A percentile compares a stretch with the other conserved stretches of the same genome.
phyloP scores from a whole-genome alignment of 1,140 invertebrate species.

The Macrotrachela quadricornifera region DNA sequence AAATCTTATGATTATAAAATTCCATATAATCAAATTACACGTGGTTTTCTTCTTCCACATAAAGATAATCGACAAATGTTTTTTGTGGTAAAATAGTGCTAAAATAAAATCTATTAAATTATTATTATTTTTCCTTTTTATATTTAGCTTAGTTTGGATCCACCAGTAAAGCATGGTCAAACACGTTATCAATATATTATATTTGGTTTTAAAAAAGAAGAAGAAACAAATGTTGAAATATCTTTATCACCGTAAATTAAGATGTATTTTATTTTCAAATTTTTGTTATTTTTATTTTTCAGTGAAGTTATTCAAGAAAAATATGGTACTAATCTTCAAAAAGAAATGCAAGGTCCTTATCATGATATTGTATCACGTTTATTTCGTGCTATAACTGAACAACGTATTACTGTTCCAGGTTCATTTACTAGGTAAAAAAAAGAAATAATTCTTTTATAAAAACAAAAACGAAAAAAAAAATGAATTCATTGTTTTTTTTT shows the following conservation, averaged over 20 bases:
- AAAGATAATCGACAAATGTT: slow-evolving; percentile 94
- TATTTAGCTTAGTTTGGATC: slow-evolving; percentile 46
- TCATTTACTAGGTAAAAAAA: slow-evolving; percentile 55
- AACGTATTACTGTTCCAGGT: slow-evolving; percentile 81
- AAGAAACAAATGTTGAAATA: slow-evolving; percentile 70
- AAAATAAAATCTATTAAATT: too few species aligned
- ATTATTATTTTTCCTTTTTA: too few species aligned
- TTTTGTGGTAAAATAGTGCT: slow-evolving; percentile 68
- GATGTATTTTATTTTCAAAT: neutral
- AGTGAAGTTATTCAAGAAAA: slow-evolving; percentile 65
- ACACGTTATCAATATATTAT: slow-evolving; percentile 76
- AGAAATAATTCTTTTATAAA: neutral
- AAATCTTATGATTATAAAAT: slow-evolving; percentile 99
- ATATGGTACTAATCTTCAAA: slow-evolving; percentile 69
- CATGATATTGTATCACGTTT: slow-evolving; percentile 85
- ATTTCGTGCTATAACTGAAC: slow-evolving; percentile 80
- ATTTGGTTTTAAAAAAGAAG: slow-evolving; percentile 62
- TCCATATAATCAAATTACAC: slow-evolving; percentile 74
- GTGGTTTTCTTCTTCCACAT: slow-evolving; percentile 81
- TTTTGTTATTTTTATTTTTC: neutral
- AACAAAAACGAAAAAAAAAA: too few species aligned
- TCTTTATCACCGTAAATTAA: slow-evolving; percentile 55
- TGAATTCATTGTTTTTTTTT: too few species aligned
- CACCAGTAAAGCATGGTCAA: slow-evolving; percentile 97
- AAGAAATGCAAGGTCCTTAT: slow-evolving; percentile 70